These are phyloP conservation scores for Scrobipalpa atriplicella DNA, from an alignment of 2,888 invertebrate genomes.

Conservation along the genomic window DNA sequence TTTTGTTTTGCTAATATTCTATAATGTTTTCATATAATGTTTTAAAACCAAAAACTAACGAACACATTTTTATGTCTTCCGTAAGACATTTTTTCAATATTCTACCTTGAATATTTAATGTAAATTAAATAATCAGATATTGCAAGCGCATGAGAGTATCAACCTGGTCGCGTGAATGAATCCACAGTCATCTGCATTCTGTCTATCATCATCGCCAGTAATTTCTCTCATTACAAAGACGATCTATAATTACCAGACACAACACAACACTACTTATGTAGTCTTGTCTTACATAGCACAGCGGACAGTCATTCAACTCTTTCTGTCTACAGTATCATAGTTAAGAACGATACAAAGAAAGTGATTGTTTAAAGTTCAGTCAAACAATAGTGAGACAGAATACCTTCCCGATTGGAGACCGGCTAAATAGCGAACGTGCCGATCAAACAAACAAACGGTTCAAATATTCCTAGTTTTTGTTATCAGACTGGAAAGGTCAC, in stretches of 20 bases:
- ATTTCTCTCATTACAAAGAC: constrained; percentile 10
- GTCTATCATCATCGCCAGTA: constrained; percentile 6
- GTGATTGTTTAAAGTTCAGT: constrained; percentile 29
- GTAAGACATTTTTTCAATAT: too few relatives aligned
- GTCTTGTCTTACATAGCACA: not conserved
- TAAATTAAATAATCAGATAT: not conserved
- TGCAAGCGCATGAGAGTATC: not conserved
- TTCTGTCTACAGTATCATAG: not conserved
- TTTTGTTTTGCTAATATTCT: too few relatives aligned
- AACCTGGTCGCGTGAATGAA: constrained; percentile 16
- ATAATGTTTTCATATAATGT: too few relatives aligned
- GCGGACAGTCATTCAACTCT: not conserved
- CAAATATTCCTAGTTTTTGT: not conserved
- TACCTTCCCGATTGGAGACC: not conserved
- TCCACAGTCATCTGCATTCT: constrained; percentile 5
- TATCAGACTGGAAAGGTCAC: constrained; percentile 1
- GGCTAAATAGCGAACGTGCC: not conserved
- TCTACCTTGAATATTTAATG: too few relatives aligned
- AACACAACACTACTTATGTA: not conserved
- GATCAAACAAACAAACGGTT: not conserved
- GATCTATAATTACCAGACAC: constrained; percentile 1
- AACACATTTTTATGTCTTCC: too few relatives aligned
- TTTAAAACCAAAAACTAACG: too few relatives aligned
- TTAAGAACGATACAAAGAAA: constrained; percentile 22
- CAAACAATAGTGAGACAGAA: constrained; percentile 27